phyloP scores from a whole-genome alignment of 2,797 vertebrate species.

The Neosalanx taihuensis region DNA sequence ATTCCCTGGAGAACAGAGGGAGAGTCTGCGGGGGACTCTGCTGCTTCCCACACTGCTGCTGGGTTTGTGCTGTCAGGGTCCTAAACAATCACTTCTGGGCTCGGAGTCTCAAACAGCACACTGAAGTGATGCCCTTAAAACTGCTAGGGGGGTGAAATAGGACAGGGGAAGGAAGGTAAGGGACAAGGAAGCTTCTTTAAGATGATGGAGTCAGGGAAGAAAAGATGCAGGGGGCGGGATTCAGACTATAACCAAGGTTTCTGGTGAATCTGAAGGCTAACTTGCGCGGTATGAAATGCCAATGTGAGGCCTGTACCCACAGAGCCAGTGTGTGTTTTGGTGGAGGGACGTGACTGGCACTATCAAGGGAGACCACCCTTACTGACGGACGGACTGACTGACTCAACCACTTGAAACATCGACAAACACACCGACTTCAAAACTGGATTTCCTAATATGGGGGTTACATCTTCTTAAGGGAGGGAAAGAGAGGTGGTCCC shows the following conservation, averaged over 20 bases:
- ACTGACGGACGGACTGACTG: slow-evolving; percentile 20
- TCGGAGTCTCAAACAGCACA: slow-evolving; percentile 30
- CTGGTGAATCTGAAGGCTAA: slow-evolving; percentile 60
- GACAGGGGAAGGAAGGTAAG: background rate
- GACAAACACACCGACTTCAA: background rate
- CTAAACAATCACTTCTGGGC: slow-evolving; percentile 37
- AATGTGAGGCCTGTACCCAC: slow-evolving; percentile 67
- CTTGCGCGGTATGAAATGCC: slow-evolving; percentile 50
- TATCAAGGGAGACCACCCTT: slow-evolving; percentile 40
- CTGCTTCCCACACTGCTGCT: slow-evolving; percentile 29
- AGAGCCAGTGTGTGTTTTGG: slow-evolving; percentile 51
- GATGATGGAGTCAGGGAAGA: slow-evolving; percentile 16
- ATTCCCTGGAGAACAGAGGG: background rate
- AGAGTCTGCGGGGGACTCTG: slow-evolving; percentile 16
- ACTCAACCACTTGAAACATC: slow-evolving; percentile 2
- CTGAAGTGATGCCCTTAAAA: slow-evolving; percentile 46
- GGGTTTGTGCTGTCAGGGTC: slow-evolving; percentile 48
- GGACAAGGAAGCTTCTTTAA: slow-evolving; percentile 9
- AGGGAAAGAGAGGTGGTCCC: background rate
- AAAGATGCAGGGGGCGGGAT: slow-evolving; percentile 29
- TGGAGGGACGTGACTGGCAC: slow-evolving; percentile 37
- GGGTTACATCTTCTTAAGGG: background rate
- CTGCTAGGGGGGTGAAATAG: background rate
- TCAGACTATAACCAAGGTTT: slow-evolving; percentile 39
- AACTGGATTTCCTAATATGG: background rate